Evolutionary conservation across 2,888 invertebrate genomes (phyloP).

Genomic region (Caenorhabditis plicata): DNA sequence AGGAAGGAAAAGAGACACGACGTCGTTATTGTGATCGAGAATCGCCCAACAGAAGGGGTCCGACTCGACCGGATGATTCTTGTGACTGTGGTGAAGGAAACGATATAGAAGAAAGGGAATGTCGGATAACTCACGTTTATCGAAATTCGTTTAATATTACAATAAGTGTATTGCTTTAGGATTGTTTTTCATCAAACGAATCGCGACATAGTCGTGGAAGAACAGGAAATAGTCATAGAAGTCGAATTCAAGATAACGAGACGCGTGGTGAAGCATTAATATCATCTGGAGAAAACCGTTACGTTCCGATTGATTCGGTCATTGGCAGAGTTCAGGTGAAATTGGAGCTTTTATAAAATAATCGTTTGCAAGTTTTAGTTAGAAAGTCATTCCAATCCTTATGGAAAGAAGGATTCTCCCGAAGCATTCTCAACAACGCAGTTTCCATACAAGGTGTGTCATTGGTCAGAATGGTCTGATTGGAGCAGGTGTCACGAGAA

Average conservation of each 20-base stretch:
- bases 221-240: conserved; percentile 6
- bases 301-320: conserved; percentile 32
- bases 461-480: conserved; percentile 48
- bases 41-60: conserved; percentile 12
- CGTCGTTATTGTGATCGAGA: conserved; percentile 44
- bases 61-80: conserved; percentile 26
- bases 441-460: conserved; percentile 43
- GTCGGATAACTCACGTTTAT: conserved; percentile 19
- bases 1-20: conserved; percentile 43
- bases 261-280: conserved; percentile 11
- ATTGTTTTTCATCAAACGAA: too few species aligned
- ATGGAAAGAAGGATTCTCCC: conserved; percentile 34
- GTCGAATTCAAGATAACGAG: conserved; percentile 4
- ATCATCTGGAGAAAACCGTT: conserved; percentile 13
- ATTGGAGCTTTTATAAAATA: neutral
- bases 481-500: conserved; percentile 44
- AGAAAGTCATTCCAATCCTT: conserved; percentile 8
- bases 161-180: neutral
- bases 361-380: conserved; percentile 5
- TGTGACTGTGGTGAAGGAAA: conserved; percentile 37
- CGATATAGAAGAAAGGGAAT: conserved; percentile 36
- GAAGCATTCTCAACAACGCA: conserved; percentile 36
- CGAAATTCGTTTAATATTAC: neutral
- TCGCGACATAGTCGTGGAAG: conserved; percentile 9
- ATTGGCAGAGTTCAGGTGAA: conserved; percentile 28